These are phyloP conservation scores for Chelonus formosanus DNA, from an alignment of 2,888 invertebrate genomes.

Conservation along the genomic window DNA sequence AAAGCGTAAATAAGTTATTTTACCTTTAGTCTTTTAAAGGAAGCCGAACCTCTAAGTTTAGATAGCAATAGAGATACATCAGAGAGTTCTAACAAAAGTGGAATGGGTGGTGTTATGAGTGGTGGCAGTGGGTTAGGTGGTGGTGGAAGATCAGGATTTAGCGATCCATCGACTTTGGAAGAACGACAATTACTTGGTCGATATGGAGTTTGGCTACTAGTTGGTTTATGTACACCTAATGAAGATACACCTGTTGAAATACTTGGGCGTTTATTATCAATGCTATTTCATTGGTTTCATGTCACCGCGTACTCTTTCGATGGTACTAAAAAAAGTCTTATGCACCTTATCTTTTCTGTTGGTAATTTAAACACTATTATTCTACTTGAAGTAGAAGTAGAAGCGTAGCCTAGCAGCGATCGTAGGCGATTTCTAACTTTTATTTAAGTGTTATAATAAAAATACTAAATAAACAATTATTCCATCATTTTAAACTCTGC, in stretches of 20 bases:
- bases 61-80: slow-evolving; percentile 70
- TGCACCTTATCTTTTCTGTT: slow-evolving; percentile 64
- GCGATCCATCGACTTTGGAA: slow-evolving; percentile 70
- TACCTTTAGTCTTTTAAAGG: slow-evolving; percentile 76
- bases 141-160: slow-evolving; percentile 61
- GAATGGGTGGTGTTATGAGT: slow-evolving; percentile 55
- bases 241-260: slow-evolving; percentile 80
- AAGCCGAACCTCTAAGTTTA: slow-evolving; percentile 84
- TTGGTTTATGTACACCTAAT: slow-evolving; percentile 88
- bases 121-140: slow-evolving; percentile 64
- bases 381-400: slow-evolving; percentile 49
- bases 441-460: slow-evolving; percentile 27
- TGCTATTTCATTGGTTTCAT: slow-evolving; percentile 99
- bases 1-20: neutral
- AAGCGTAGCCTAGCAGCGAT: slow-evolving; percentile 49
- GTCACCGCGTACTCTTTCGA: slow-evolving; percentile 96
- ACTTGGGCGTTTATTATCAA: slow-evolving; percentile 90
- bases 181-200: slow-evolving; percentile 90
- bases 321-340: slow-evolving; percentile 71
- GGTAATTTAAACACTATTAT: slow-evolving; percentile 60
- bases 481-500: neutral
- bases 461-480: slow-evolving; percentile 2
- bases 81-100: slow-evolving; percentile 62
- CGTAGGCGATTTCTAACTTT: slow-evolving; percentile 50
- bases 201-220: slow-evolving; percentile 97